phyloP scores from a whole-genome alignment of 2,888 invertebrate genomes.

The Eucera pruinosa region DNA sequence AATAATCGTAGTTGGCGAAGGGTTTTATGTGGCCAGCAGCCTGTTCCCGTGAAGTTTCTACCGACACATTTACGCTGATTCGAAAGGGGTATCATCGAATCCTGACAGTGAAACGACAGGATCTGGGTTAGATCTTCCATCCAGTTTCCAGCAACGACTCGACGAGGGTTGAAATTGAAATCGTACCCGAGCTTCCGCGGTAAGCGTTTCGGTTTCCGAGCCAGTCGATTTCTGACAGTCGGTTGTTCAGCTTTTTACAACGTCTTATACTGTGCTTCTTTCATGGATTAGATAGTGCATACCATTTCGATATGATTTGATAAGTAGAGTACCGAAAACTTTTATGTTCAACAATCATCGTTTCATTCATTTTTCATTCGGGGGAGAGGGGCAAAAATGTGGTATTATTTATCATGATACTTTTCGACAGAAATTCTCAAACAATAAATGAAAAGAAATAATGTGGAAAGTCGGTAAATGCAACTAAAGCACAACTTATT shows the following conservation, averaged over 20 bases:
- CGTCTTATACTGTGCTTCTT: not conserved
- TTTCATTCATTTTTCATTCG: too few relatives aligned
- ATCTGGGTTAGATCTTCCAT: conserved; percentile 10
- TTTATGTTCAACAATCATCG: too few relatives aligned
- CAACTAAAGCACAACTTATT: too few relatives aligned
- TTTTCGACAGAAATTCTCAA: too few relatives aligned
- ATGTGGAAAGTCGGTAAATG: too few relatives aligned
- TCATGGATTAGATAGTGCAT: not conserved
- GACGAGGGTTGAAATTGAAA: conserved; percentile 17
- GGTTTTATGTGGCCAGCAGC: conserved; percentile 30
- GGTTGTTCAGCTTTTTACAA: not conserved
- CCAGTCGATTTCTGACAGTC: not conserved
- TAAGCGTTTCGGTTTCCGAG: conserved; percentile 12
- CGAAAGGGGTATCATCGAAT: conserved; percentile 18
- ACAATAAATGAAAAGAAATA: too few relatives aligned
- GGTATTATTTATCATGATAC: too few relatives aligned
- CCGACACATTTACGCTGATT: conserved; percentile 9
- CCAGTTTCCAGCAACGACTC: not conserved
- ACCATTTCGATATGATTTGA: too few relatives aligned
- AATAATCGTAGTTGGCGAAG: conserved; percentile 34
- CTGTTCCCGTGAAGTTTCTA: conserved; percentile 28
- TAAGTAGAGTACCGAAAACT: too few relatives aligned
- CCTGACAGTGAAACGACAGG: conserved; percentile 27
- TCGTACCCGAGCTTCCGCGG: not conserved
- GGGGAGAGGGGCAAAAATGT: too few relatives aligned